Evolutionary conservation across 2,797 vertebrate species (phyloP).

Genomic region (Cuniculus paca): DNA sequence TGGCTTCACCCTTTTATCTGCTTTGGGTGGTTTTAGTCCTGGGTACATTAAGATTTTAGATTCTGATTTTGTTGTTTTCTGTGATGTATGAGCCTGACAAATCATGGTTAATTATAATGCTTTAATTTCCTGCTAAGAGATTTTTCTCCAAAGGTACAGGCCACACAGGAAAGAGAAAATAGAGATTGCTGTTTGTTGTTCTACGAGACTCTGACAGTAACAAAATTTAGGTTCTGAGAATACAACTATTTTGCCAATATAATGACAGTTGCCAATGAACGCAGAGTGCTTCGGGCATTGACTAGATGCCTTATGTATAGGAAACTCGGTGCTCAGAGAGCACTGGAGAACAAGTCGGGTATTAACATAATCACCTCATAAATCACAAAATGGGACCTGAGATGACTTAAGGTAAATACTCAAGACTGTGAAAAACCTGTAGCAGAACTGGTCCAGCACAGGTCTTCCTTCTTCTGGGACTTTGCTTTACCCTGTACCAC

Average conservation of each 20-base stretch:
- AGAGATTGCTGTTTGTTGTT: neutral
- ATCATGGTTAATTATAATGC: neutral
- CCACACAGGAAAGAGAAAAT: neutral
- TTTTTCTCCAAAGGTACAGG: constrained; percentile 37
- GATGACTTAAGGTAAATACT: neutral
- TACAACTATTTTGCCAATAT: neutral
- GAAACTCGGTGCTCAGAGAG: neutral
- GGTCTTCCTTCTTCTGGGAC: neutral
- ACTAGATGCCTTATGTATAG: neutral
- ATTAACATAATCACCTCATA: neutral
- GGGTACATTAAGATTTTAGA: neutral
- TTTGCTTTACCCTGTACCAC: neutral
- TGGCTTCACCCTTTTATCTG: neutral
- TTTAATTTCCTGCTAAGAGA: constrained; percentile 13
- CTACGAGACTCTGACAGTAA: neutral
- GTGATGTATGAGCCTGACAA: neutral
- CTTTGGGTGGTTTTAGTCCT: constrained; percentile 24
- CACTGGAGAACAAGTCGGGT: neutral
- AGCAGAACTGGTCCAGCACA: neutral
- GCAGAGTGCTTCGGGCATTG: neutral
- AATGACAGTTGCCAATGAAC: neutral
- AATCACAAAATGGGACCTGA: neutral
- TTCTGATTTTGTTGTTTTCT: neutral
- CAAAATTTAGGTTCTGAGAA: neutral
- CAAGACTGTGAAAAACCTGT: neutral